phyloP scores from a whole-genome alignment of 2,113 vertebrate genomes.

The Hypanus sabinus region DNA sequence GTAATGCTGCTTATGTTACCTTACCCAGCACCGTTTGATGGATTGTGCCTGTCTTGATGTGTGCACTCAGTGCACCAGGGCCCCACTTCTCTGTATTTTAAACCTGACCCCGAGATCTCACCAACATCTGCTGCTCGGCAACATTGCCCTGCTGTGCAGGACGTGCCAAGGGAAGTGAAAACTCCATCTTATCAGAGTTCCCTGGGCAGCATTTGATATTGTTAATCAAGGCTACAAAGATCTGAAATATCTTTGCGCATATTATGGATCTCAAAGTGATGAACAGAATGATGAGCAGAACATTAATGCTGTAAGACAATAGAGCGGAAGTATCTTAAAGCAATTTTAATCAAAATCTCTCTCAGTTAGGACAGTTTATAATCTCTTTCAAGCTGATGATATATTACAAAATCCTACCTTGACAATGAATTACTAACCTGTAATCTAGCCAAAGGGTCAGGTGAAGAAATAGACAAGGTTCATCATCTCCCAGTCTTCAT shows the following conservation, averaged over 20 bases:
- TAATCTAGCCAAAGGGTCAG: not conserved
- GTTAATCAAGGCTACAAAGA: not conserved
- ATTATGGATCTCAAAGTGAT: not conserved
- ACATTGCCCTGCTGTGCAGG: not conserved
- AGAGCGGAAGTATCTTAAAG: slow-evolving; percentile 41
- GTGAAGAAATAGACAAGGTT: not conserved
- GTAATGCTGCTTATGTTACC: slow-evolving; percentile 54
- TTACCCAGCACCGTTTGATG: slow-evolving; percentile 36
- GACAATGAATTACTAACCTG: no score
- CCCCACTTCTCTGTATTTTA: not conserved
- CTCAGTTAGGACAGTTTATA: slow-evolving; percentile 44
- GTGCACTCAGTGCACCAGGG: not conserved
- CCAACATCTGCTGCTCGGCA: not conserved
- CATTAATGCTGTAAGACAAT: not conserved
- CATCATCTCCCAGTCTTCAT: not conserved
- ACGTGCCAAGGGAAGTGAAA: slow-evolving; percentile 7
- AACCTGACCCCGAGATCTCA: not conserved
- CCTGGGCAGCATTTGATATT: not conserved
- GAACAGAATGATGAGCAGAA: not conserved
- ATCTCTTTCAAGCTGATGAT: slow-evolving; percentile 47
- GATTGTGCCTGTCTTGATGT: not conserved
- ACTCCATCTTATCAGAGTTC: not conserved
- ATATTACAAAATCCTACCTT: slow-evolving; percentile 40
- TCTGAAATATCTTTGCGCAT: not conserved
- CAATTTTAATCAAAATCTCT: slow-evolving; percentile 41